Conservation (phyloP, 2,888 invertebrate genomes). For the Sphaerophoria rueppellii region DNA sequence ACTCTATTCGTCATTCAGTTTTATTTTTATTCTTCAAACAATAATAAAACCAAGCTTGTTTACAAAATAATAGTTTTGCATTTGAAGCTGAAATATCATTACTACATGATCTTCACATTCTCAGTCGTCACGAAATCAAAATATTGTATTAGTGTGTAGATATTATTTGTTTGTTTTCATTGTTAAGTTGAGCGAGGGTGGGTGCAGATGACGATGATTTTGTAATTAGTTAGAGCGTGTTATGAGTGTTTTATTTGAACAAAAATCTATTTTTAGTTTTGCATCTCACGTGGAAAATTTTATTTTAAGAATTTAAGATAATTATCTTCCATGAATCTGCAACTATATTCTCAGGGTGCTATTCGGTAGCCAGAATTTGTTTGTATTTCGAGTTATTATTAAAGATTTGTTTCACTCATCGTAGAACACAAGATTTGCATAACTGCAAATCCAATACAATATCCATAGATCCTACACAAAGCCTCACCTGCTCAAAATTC, state of each 20-base stretch:
- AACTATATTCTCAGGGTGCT: too few species aligned
- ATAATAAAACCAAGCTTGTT: constrained; percentile 11
- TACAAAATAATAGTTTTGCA: not conserved
- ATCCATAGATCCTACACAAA: too few species aligned
- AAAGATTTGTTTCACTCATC: too few species aligned
- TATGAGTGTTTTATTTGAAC: not conserved
- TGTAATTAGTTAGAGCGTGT: not conserved
- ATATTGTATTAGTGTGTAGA: too few species aligned
- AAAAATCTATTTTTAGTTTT: constrained; percentile 22
- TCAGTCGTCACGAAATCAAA: not conserved
- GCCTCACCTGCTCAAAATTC: too few species aligned
- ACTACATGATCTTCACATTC: not conserved
- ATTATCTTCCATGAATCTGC: not conserved
- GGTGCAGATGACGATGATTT: not conserved
- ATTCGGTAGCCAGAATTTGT: too few species aligned
- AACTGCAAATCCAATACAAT: too few species aligned
- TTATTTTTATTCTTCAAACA: not conserved
- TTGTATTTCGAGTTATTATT: too few species aligned
- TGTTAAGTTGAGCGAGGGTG: not conserved
- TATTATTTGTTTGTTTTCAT: not conserved
- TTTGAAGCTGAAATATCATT: not conserved
- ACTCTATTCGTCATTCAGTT: too few species aligned
- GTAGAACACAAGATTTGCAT: too few species aligned
- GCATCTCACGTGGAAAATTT: not conserved
- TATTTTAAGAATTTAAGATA: constrained; percentile 21